Evolutionary conservation across 2,113 vertebrate species (phyloP), one percentile per base, ranked within the genome.

Genomic region (Cardinalis cardinalis): DNA sequence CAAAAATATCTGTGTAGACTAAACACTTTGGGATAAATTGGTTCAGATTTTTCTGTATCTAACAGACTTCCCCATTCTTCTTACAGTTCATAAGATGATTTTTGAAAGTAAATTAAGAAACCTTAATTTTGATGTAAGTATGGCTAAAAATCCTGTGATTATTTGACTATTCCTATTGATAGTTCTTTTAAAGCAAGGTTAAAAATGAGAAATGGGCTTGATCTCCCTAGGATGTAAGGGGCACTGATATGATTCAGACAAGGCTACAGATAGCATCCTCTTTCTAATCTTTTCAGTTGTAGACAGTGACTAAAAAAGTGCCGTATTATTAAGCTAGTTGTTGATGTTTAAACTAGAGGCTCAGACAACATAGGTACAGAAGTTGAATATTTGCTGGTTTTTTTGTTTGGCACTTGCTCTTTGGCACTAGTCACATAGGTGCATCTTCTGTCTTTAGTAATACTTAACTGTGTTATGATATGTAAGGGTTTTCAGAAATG

Each of bases 361-460:
- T 75, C 23, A 55, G 49, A 23, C 1, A 2, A 4, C 36, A 4
- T 9, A 73, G 58, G 21, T 76, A 36, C 17, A 65, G 44, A 58
- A 72, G 73, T 49, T 31, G 70, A 84, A 36, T 88, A 52, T 89
- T 90, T 76, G 28, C 63, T 70, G n/a, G 7, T 36, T 51, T 51
- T 51, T 72, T 80, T 76, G 51, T 78, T 94, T 79, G 84, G 70
- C 61, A 56, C 25, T 68, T 90, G 53, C 48, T 80, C 28, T 88
- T 84, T 84, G 61, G 63, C 87, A 63, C 34, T 84, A 51, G 61
- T 90, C 59, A 52, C 31, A 7, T 55, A 46, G 63, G 17, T 89
- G 32, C 51, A 40, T 88, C 68, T 88, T 87, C 46, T 84, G 66
- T 90, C 88, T 93, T 93, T 64, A 73, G 88, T 87, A 93, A 82